Base-by-base conservation (phyloP, 2,888 invertebrate genomes). In the Itoplectis maculator region DNA sequence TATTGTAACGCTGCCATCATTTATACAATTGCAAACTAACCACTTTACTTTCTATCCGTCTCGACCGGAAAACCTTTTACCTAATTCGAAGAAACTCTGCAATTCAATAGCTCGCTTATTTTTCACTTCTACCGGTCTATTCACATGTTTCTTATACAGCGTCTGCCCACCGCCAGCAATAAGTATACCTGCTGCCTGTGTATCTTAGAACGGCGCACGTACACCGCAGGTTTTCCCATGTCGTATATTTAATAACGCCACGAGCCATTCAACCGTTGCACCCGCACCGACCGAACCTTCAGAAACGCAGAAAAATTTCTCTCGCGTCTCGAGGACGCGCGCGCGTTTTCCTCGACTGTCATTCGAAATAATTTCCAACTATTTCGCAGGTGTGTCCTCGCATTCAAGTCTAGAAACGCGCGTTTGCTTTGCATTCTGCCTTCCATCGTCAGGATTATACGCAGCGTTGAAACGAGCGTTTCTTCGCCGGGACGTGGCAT, bases 171-270 rank as follows among this genome's bases (percentile, higher is more conserved):
- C n/a, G 3, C 35, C 40, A 37, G 18, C 15, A 61, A 40, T 61
- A 61, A 3, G 29, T 61, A 61, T 61, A 61, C n/a, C n/a, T n/a
- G n/a, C n/a, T n/a, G n/a, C n/a, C n/a, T n/a, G n/a, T n/a, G n/a
- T 9, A 37, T 8, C 9, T 61, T n/a, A 35, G 13, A n/a, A 8
- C 18, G 6, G 6, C 18, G 13, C 29, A 54, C 23, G 11, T 9
- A 45, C 23, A 54, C 23, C 15, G 3, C 35, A 9, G 61, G 61
- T 61, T 61, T 61, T 61, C 9, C 18, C 37, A 61, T 61, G 37
- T 37, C 40, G 15, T 61, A 37, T 61, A 37, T 61, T 61, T 37
- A 61, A 61, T 61, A 59, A 61, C 23, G 15, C 18, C 18, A 18
- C 61, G 37, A 61, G 40, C 37, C 37, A 37, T 37, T 37, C n/a